These are phyloP conservation scores for Myrmecophaga tridactyla DNA, from an alignment of 2,113 vertebrate species.

Conservation along the genomic window DNA sequence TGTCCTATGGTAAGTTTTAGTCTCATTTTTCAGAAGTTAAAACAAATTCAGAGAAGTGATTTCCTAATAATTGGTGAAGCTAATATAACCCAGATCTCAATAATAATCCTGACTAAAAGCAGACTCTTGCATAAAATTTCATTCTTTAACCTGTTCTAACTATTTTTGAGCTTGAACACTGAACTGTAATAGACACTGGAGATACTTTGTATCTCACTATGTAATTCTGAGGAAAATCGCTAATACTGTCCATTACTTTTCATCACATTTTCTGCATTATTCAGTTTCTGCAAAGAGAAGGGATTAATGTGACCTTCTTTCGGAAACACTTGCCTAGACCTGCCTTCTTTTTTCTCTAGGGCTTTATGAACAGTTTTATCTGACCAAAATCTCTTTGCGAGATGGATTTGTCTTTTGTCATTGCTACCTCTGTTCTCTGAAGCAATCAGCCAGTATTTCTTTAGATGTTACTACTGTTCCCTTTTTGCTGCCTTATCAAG, in stretches of 20 bases:
- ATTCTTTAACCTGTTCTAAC: neutral
- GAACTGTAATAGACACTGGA: neutral
- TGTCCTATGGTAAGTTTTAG: neutral
- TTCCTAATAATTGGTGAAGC: constrained; percentile 3
- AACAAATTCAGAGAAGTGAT: constrained; percentile 38
- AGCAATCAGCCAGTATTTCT: neutral
- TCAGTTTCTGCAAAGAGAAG: neutral
- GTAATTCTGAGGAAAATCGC: constrained; percentile 16
- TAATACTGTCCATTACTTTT: neutral
- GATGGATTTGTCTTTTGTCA: neutral
- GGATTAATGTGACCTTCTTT: neutral
- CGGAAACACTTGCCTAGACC: neutral
- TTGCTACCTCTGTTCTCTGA: constrained; percentile 12
- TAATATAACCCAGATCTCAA: neutral
- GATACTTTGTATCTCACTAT: neutral
- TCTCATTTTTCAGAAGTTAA: constrained; percentile 31
- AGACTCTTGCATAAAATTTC: constrained; percentile 30
- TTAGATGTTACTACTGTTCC: neutral
- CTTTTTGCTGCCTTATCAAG: constrained; percentile 3
- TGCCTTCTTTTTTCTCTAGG: neutral
- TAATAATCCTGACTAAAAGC: neutral
- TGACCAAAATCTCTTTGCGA: constrained; percentile 21
- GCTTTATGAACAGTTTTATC: constrained; percentile 53
- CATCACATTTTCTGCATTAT: neutral
- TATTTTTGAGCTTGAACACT: neutral